Evolutionary conservation across 2,113 vertebrate species (phyloP).

Genomic region (Rousettus leschenaultii): DNA sequence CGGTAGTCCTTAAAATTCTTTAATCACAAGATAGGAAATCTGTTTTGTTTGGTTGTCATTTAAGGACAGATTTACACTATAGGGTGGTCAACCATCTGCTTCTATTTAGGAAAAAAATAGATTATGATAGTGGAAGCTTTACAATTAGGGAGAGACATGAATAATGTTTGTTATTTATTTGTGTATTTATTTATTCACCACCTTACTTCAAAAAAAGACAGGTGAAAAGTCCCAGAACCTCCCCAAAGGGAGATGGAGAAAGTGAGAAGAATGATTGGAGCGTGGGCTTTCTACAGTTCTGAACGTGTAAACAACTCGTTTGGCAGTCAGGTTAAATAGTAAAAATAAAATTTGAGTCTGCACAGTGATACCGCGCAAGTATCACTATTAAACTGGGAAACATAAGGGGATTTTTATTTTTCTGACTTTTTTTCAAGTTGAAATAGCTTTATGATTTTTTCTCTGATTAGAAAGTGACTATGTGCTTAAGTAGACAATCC

Average conservation of each 20-base stretch:
- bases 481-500: neutral
- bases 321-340: neutral
- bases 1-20: conserved; percentile 47
- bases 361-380: neutral
- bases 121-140: neutral
- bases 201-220: neutral
- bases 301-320: neutral
- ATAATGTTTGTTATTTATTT: neutral
- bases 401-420: neutral
- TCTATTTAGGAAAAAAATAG: neutral
- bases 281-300: neutral
- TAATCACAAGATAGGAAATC: conserved; percentile 50
- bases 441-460: neutral
- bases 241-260: neutral
- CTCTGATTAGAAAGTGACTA: neutral
- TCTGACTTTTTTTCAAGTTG: neutral
- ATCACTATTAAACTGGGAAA: neutral
- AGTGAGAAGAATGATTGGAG: neutral
- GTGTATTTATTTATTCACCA: neutral
- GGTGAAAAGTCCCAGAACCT: neutral
- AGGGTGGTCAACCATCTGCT: neutral
- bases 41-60: conserved; percentile 40
- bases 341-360: neutral
- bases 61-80: conserved; percentile 17
- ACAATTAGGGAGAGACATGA: neutral